Conservation (phyloP, 2,113 vertebrate genomes). For the Cairina moschata region DNA sequence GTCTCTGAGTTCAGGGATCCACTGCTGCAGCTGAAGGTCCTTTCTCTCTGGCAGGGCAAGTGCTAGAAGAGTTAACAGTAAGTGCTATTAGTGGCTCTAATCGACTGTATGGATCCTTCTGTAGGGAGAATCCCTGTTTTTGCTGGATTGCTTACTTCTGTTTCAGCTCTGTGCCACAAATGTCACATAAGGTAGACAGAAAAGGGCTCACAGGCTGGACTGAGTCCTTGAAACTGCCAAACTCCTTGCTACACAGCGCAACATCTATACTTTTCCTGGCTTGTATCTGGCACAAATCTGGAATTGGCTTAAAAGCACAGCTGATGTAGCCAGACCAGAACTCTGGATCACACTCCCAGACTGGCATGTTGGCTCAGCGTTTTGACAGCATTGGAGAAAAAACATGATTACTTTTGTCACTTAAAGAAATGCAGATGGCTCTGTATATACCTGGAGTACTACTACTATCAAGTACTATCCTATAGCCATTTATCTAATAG, state of each 20-base stretch:
- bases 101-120: neutral
- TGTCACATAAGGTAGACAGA: neutral
- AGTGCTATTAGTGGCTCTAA: neutral
- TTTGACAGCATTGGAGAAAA: conserved; percentile 41
- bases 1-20: neutral
- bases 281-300: neutral
- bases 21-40: neutral
- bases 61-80: neutral
- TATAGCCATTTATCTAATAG: neutral
- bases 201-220: neutral
- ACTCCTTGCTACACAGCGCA: neutral
- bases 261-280: conserved; percentile 32
- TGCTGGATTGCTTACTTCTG: neutral
- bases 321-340: conserved; percentile 31
- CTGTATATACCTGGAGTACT: neutral
- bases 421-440: conserved; percentile 37
- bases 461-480: neutral
- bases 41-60: neutral
- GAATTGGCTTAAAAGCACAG: conserved; percentile 7
- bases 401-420: conserved; percentile 28
- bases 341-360: conserved; percentile 38
- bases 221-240: neutral
- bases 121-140: neutral
- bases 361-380: conserved; percentile 13
- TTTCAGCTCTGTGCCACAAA: neutral